Conservation (phyloP, 2,797 vertebrate species). For the Centropyge bicolor region DNA sequence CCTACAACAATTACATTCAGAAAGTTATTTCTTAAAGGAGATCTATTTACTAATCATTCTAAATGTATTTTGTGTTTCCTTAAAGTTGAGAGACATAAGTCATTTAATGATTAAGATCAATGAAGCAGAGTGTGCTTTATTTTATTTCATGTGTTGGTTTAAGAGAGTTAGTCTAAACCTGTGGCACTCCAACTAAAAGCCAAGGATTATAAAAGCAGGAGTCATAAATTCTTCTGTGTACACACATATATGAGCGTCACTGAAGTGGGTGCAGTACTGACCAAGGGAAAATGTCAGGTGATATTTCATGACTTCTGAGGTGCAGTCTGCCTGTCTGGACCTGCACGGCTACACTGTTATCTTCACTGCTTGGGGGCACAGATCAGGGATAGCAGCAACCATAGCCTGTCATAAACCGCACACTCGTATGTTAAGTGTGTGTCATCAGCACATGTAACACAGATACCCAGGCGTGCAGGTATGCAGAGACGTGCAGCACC, state of each 20-base stretch:
- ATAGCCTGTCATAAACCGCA: conserved; percentile 45
- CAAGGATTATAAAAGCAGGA: neutral
- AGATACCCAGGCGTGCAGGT: conserved; percentile 19
- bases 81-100: neutral
- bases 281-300: neutral
- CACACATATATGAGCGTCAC: neutral
- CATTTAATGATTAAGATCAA: neutral
- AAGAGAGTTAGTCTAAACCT: conserved; percentile 6
- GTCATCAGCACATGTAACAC: conserved; percentile 36
- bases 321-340: conserved; percentile 49
- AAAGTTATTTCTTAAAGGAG: neutral
- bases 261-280: conserved; percentile 19
- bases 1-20: neutral
- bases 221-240: conserved; percentile 9
- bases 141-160: neutral
- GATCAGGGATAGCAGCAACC: conserved; percentile 47
- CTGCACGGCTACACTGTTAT: conserved; percentile 46
- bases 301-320: conserved; percentile 21
- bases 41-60: neutral
- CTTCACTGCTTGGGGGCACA: conserved; percentile 42
- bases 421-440: conserved; percentile 20
- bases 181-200: neutral
- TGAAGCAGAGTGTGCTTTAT: neutral
- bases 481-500: conserved; percentile 27
- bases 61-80: neutral